Evolutionary conservation across 2,113 vertebrate species (phyloP).

Genomic region (Daboia siamensis): DNA sequence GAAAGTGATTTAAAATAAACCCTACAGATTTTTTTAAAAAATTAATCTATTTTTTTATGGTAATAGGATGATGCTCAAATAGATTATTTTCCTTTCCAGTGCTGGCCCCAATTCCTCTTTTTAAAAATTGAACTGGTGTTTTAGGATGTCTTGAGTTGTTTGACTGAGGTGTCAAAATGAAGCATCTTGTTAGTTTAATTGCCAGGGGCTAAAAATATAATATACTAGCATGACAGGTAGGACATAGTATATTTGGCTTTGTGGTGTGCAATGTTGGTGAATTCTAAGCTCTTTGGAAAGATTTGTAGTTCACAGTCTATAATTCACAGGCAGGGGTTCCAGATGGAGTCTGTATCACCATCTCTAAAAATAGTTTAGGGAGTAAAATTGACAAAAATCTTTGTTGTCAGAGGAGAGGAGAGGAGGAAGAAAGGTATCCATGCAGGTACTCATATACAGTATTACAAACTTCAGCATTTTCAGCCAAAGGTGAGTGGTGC

Average conservation of each 20-base stretch:
- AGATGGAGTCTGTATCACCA: neutral
- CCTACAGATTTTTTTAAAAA: neutral
- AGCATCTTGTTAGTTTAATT: conserved; percentile 30
- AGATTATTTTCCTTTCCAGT: neutral
- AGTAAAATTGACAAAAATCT: neutral
- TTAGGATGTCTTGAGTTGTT: neutral
- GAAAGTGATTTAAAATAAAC: conserved; percentile 14
- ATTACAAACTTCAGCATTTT: neutral
- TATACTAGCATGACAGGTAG: neutral
- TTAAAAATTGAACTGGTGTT: conserved; percentile 3
- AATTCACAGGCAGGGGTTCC: neutral
- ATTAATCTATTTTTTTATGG: conserved; percentile 32
- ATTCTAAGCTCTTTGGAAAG: neutral
- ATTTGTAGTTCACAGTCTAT: neutral
- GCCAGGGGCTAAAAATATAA: neutral
- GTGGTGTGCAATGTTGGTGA: neutral
- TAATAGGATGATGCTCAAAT: conserved; percentile 40
- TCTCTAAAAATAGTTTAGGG: neutral
- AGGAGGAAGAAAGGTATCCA: neutral
- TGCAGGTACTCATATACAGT: neutral
- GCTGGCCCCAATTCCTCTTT: neutral
- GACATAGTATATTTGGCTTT: neutral
- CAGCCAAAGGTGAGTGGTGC: neutral
- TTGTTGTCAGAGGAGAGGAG: neutral
- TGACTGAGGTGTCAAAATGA: conserved; percentile 3